Conservation (phyloP, 2,113 vertebrate genomes). For the Alaudala cheleensis region DNA sequence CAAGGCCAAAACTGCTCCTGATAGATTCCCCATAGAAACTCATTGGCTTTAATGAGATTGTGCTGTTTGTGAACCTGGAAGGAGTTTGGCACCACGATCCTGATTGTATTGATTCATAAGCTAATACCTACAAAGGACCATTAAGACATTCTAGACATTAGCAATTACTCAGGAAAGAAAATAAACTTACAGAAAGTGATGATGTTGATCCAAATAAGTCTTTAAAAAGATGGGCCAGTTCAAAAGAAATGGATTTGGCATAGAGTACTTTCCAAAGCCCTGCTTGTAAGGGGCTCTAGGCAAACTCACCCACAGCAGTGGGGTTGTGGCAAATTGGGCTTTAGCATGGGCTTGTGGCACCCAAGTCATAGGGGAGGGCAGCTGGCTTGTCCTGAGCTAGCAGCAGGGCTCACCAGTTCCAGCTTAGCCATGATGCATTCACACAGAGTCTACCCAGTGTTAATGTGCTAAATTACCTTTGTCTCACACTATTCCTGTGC, state of each 20-base stretch:
- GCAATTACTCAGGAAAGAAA: not conserved
- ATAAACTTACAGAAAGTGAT: constrained; percentile 6
- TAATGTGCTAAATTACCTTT: not conserved
- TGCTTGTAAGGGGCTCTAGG: not conserved
- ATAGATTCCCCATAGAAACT: constrained; percentile 19
- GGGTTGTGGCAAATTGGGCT: not conserved
- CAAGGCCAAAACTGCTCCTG: not conserved
- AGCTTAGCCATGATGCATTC: not conserved
- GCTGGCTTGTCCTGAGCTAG: not conserved
- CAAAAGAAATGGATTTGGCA: not conserved
- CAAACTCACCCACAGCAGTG: not conserved
- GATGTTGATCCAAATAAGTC: not conserved
- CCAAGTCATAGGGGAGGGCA: not conserved
- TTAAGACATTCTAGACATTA: not conserved
- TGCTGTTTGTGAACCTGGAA: not conserved
- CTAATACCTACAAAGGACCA: not conserved
- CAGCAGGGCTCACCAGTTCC: not conserved
- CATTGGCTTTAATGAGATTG: not conserved
- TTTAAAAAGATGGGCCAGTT: not conserved
- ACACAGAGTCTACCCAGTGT: not conserved
- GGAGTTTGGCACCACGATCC: not conserved
- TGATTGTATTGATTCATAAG: constrained; percentile 26
- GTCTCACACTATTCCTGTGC: not conserved
- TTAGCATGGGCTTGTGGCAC: not conserved
- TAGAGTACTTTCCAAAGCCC: not conserved